Conservation (phyloP, 2,797 vertebrate species). For the Furcifer pardalis region DNA sequence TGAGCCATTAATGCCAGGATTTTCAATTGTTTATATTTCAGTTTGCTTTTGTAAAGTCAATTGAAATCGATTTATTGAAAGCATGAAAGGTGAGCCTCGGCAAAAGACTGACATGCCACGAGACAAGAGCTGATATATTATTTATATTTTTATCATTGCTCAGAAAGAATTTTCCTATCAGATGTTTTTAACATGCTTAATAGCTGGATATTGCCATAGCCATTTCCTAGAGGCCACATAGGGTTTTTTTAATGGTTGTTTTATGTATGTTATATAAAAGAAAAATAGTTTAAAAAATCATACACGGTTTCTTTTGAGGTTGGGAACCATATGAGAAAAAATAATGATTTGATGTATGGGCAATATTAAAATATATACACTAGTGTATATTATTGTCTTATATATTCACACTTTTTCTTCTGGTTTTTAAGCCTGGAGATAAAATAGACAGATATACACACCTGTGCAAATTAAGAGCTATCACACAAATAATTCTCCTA, state of each 20-base stretch:
- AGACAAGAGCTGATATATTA: conserved; percentile 45
- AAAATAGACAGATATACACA: background rate
- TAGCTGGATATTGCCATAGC: conserved; percentile 30
- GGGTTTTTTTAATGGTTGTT: conserved; percentile 29
- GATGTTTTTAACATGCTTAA: background rate
- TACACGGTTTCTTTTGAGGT: conserved; percentile 58
- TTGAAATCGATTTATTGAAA: conserved; percentile 47
- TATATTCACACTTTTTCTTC: conserved; percentile 41
- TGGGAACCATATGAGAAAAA: conserved; percentile 60
- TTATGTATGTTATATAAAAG: conserved; percentile 49
- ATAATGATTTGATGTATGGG: conserved; percentile 66
- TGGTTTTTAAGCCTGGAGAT: conserved; percentile 25
- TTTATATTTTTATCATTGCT: conserved; percentile 50
- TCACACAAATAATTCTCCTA: conserved; percentile 56
- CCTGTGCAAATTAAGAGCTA: conserved; percentile 28
- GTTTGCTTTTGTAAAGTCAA: conserved; percentile 30
- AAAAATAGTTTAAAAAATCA: conserved; percentile 58
- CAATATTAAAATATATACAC: conserved; percentile 55
- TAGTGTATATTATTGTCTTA: conserved; percentile 64
- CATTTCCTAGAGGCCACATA: conserved; percentile 41
- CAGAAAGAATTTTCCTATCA: conserved; percentile 11
- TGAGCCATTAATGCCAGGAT: background rate
- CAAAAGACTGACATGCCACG: conserved; percentile 24
- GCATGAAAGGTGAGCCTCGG: conserved; percentile 23
- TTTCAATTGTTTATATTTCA: conserved; percentile 20